Evolutionary conservation across 2,888 invertebrate genomes (phyloP).

Genomic region (Lasioglossum oenotherae): DNA sequence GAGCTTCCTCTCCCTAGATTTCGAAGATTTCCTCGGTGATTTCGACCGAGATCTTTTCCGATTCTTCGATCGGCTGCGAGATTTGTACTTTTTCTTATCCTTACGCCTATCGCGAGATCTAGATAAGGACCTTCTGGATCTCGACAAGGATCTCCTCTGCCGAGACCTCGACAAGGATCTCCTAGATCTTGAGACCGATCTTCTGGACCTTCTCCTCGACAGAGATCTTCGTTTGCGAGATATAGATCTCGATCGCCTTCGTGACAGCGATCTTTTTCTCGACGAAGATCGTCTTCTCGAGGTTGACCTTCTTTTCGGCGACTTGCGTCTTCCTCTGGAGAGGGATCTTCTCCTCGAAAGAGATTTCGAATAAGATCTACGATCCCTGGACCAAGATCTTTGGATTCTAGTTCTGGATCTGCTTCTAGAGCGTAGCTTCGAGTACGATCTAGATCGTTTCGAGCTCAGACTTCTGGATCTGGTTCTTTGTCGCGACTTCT

Average conservation of each 20-base stretch:
- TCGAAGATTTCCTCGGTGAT: conserved; percentile 76
- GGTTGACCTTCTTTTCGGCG: conserved; percentile 73
- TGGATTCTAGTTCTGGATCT: conserved; percentile 77
- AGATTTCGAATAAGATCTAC: conserved; percentile 72
- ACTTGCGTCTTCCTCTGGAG: conserved; percentile 75
- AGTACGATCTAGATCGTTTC: conserved; percentile 79
- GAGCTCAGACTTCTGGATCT: conserved; percentile 73
- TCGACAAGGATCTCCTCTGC: conserved; percentile 67
- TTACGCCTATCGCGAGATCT: conserved; percentile 77
- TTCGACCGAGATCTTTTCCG: conserved; percentile 79
- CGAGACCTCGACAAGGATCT: conserved; percentile 72
- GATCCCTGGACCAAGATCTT: conserved; percentile 78
- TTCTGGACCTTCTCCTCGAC: conserved; percentile 72
- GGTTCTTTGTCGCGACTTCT: conserved; percentile 72
- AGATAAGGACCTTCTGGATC: conserved; percentile 71
- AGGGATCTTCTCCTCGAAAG: conserved; percentile 75
- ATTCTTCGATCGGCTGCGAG: conserved; percentile 80
- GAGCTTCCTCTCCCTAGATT: conserved; percentile 81
- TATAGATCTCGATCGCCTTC: conserved; percentile 72
- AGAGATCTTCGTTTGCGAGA: conserved; percentile 76
- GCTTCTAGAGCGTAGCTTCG: conserved; percentile 78
- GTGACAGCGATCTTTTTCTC: conserved; percentile 68
- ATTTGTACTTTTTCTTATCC: conserved; percentile 80
- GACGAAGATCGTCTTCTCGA: conserved; percentile 76
- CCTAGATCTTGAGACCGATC: conserved; percentile 74